These are phyloP conservation scores for Chymomyza fuscimana DNA, from an alignment of 2,888 invertebrate species.

Conservation along the genomic window DNA sequence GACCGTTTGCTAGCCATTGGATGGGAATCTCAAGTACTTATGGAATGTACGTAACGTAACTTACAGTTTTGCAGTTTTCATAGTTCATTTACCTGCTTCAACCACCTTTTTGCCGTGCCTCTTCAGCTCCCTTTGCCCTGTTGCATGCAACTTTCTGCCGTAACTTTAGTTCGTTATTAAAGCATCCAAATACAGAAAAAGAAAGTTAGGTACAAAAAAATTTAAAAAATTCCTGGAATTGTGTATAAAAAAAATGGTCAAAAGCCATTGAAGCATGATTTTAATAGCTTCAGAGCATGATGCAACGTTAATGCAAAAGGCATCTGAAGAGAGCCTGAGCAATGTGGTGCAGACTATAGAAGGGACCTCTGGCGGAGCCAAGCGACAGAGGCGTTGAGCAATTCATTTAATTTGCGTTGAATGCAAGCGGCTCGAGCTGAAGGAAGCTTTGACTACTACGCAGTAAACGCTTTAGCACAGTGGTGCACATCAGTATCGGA, in stretches of 20 bases:
- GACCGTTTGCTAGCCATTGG: constrained; percentile 9
- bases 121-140: not conserved
- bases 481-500: constrained; percentile 22
- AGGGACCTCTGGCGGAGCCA: not conserved
- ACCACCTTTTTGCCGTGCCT: not conserved
- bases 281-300: constrained; percentile 52
- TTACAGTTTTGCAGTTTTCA: constrained; percentile 26
- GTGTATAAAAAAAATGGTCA: constrained; percentile 53
- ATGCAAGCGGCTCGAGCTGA: constrained; percentile 20
- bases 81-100: constrained; percentile 67
- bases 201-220: not conserved
- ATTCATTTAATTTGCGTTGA: constrained; percentile 73
- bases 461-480: not conserved
- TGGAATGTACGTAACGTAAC: not conserved
- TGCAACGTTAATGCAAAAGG: not conserved
- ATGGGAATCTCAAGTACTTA: not conserved
- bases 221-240: not conserved
- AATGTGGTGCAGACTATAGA: not conserved
- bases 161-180: constrained; percentile 3
- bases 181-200: not conserved
- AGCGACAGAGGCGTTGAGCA: constrained; percentile 40
- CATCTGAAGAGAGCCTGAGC: not conserved
- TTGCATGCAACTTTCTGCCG: constrained; percentile 27
- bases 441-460: not conserved
- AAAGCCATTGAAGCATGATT: constrained; percentile 69